Evolutionary conservation across 2,888 invertebrate species (phyloP).

Genomic region (Leptinotarsa haldemani): DNA sequence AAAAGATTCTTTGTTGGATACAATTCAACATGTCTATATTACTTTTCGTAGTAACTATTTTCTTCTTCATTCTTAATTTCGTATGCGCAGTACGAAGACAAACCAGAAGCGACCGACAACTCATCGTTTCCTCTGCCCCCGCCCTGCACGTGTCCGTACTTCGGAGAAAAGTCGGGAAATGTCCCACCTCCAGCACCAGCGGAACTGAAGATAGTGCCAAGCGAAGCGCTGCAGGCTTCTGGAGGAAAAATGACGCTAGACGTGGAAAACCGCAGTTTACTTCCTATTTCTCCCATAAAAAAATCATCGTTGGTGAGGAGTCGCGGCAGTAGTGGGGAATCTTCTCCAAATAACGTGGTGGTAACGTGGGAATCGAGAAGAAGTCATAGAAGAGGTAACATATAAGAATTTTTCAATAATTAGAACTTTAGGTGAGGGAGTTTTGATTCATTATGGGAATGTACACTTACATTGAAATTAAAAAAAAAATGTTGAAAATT

Average conservation of each 20-base stretch:
- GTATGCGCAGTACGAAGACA: constrained; percentile 31
- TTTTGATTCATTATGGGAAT: too few species aligned
- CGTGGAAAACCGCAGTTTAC: constrained; percentile 57
- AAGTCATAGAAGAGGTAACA: constrained; percentile 67
- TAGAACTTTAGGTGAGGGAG: too few species aligned
- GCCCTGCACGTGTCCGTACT: constrained; percentile 85
- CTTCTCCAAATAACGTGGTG: constrained; percentile 64
- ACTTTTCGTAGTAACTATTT: too few species aligned
- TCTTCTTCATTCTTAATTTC: too few species aligned
- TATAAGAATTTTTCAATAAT: background rate
- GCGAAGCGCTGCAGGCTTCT: constrained; percentile 50
- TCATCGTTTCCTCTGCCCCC: constrained; percentile 73
- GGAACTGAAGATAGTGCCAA: constrained; percentile 67
- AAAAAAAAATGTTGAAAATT: too few species aligned
- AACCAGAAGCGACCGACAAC: constrained; percentile 53
- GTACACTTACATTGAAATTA: too few species aligned
- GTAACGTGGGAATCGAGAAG: constrained; percentile 79
- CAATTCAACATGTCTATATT: background rate
- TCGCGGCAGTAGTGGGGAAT: constrained; percentile 53
- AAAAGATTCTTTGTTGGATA: too few species aligned
- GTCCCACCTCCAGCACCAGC: constrained; percentile 47
- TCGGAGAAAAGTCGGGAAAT: constrained; percentile 74
- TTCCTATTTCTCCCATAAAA: constrained; percentile 66
- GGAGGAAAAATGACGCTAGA: constrained; percentile 51
- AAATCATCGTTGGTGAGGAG: constrained; percentile 53